phyloP scores from a whole-genome alignment of 2,113 vertebrate genomes.

The Pelobates fuscus region DNA sequence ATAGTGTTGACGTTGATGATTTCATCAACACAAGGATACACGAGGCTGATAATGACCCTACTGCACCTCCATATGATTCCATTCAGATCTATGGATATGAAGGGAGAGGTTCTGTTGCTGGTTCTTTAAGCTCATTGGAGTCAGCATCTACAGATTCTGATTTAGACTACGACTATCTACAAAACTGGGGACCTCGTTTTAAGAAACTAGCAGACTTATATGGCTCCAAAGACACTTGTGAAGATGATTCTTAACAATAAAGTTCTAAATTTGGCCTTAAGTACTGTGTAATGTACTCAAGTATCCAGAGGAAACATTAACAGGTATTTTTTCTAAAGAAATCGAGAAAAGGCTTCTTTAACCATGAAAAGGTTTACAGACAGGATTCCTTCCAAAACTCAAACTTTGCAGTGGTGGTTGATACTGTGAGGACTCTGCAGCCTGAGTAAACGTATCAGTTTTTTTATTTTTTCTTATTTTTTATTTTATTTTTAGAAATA shows the following conservation, averaged over 20 bases:
- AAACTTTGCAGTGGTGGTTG: conserved; percentile 68
- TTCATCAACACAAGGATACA: conserved; percentile 95
- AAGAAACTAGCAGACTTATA: conserved; percentile 98
- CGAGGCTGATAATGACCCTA: conserved; percentile 91
- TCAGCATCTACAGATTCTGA: conserved; percentile 96
- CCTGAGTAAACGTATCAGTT: conserved; percentile 60
- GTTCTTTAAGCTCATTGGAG: conserved; percentile 94
- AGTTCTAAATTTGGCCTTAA: conserved; percentile 79
- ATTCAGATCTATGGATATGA: conserved; percentile 99
- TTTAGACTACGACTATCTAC: conserved; percentile 99
- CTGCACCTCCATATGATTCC: conserved; percentile 95
- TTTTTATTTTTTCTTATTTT: conserved; percentile 10
- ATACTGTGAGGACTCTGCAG: conserved; percentile 80
- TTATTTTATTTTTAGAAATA: conserved; percentile 63
- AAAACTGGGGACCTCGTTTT: conserved; percentile 98
- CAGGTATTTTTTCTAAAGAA: conserved; percentile 79
- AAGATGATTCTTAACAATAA: conserved; percentile 92
- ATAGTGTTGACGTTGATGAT: conserved; percentile 93
- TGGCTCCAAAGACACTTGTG: conserved; percentile 95
- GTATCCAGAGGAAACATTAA: conserved; percentile 78
- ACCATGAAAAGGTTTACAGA: conserved; percentile 68
- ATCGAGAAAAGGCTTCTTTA: conserved; percentile 69
- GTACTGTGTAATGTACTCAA: conserved; percentile 75
- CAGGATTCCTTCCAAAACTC: conserved; percentile 68
- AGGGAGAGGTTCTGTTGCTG: conserved; percentile 90